These are phyloP conservation scores for Hydrozoanthus gracilis DNA, from an alignment of 92 coral and sea anemone genomes.

Conservation along the genomic window DNA sequence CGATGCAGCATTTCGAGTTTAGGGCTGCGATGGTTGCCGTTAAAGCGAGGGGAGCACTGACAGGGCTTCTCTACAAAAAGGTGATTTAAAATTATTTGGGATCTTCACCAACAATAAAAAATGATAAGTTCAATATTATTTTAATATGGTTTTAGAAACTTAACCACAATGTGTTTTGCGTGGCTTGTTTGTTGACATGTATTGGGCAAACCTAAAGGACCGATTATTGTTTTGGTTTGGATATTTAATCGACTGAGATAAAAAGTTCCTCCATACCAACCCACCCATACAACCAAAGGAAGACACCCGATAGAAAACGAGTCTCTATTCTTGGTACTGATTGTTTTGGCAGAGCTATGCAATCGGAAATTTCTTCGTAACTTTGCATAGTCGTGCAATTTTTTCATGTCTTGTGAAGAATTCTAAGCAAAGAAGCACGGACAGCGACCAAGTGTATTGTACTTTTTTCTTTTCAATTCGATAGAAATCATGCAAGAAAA, in stretches of 20 bases:
- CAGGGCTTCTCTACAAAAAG: no score
- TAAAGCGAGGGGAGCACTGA: background rate
- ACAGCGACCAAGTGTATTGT: no score
- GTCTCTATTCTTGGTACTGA: no score
- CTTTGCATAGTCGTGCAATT: no score
- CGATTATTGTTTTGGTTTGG: background rate
- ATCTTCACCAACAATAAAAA: background rate
- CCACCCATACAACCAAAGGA: background rate
- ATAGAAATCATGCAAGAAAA: no score
- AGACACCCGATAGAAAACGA: no score
- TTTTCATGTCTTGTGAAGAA: no score
- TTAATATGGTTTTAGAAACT: background rate
- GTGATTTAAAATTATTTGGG: background rate
- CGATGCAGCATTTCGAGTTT: background rate
- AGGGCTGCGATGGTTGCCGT: background rate
- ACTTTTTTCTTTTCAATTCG: no score
- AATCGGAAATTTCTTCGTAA: no score
- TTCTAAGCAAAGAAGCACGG: no score
- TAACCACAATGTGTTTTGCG: background rate
- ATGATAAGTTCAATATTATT: background rate
- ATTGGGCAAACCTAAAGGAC: background rate
- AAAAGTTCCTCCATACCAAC: background rate
- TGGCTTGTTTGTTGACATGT: background rate
- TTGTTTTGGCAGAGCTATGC: no score
- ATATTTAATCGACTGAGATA: background rate